Percentiles rank a stretch among this genome's conserved stretches.
Evolutionary conservation across 2,113 vertebrate genomes (phyloP).

Genomic region (Archocentrus centrarchus): DNA sequence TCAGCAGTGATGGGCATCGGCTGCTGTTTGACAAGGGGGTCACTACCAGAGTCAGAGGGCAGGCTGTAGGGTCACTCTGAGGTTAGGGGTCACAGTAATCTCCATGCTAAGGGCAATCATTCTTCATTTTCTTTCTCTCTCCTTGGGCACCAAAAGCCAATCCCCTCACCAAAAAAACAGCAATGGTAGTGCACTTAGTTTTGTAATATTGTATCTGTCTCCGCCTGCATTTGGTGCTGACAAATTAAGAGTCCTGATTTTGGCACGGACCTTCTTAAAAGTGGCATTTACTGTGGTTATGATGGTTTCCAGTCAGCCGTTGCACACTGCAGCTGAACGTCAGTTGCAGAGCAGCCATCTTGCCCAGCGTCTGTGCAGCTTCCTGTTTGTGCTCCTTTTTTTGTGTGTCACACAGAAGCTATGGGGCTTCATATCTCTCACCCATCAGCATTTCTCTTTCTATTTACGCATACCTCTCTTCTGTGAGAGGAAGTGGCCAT

Average conservation of each 20-base stretch:
- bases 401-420: conserved; percentile 54
- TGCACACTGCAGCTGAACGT: conserved; percentile 5
- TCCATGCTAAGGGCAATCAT: conserved; percentile 21
- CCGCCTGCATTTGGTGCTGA: not conserved
- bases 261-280: not conserved
- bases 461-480: conserved; percentile 32
- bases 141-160: not conserved
- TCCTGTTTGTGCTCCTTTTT: conserved; percentile 47
- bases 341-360: conserved; percentile 50
- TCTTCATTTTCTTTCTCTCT: conserved; percentile 43
- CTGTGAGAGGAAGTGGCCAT: conserved; percentile 88
- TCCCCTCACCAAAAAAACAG: not conserved
- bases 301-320: not conserved
- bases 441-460: conserved; percentile 58
- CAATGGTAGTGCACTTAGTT: not conserved
- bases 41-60: conserved; percentile 40
- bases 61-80: conserved; percentile 2
- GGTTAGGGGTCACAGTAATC: conserved; percentile 63
- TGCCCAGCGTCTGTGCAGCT: conserved; percentile 28
- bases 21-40: conserved; percentile 45
- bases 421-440: conserved; percentile 43
- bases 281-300: not conserved
- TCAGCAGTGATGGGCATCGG: conserved; percentile 18
- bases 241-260: not conserved
- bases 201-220: not conserved